Conservation (phyloP, 92 coral and sea anemone species). For the Ricordea florida region DNA sequence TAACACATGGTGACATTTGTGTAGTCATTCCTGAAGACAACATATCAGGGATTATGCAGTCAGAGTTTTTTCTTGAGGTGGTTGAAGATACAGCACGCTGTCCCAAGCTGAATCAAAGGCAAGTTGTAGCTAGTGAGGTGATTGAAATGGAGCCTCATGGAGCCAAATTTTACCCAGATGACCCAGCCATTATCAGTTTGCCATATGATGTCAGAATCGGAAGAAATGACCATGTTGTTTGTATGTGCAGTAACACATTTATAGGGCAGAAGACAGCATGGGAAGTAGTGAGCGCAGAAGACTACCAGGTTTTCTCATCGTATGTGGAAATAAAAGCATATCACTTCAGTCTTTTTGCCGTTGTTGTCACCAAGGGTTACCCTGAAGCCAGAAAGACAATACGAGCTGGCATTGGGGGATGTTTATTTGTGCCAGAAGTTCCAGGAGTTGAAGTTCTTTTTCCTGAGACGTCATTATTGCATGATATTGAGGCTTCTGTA, state of each 20-base stretch:
- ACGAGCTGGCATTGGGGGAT: slow-evolving; percentile 87
- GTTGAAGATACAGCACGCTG: slow-evolving; percentile 66
- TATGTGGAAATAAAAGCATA: slow-evolving; percentile 82
- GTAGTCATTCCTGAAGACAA: slow-evolving; percentile 87
- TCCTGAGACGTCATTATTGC: slow-evolving; percentile 84
- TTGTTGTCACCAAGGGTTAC: slow-evolving; percentile 82
- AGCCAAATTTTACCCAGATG: slow-evolving; percentile 69
- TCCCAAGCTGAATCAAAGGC: slow-evolving; percentile 64
- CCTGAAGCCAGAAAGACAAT: slow-evolving; percentile 86
- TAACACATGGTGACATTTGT: slow-evolving; percentile 86
- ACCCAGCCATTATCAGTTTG: slow-evolving; percentile 86
- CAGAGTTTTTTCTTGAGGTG: slow-evolving; percentile 81
- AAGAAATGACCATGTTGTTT: slow-evolving; percentile 61
- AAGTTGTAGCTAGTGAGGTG: slow-evolving; percentile 80
- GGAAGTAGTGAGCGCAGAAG: slow-evolving; percentile 59
- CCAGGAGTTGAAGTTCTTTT: slow-evolving; percentile 90
- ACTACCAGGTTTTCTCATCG: slow-evolving; percentile 64
- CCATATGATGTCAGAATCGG: slow-evolving; percentile 70
- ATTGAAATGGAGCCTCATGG: slow-evolving; percentile 90
- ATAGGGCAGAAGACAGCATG: slow-evolving; percentile 74
- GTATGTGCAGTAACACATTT: slow-evolving; percentile 90
- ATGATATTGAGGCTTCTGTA: slow-evolving; percentile 91
- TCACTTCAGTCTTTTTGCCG: slow-evolving; percentile 92
- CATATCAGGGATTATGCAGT: slow-evolving; percentile 78
- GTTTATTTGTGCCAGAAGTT: slow-evolving; percentile 78